A percentile compares a stretch with the other conserved stretches of the same genome.
These are phyloP conservation scores for Monopis laevigella DNA, from an alignment of 2,888 invertebrate genomes.

Conservation along the genomic window DNA sequence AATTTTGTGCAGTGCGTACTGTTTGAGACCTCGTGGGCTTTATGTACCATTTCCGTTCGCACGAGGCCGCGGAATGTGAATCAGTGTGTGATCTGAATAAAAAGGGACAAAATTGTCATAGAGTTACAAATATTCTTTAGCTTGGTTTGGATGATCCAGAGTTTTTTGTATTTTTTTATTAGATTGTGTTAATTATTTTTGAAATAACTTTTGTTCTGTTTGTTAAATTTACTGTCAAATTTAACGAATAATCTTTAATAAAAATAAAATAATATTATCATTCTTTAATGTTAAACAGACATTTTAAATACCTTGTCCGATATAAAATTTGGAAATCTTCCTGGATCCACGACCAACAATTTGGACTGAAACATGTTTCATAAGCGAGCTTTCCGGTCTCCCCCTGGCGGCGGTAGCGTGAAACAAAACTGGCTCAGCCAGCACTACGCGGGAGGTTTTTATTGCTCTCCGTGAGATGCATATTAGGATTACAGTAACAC, in stretches of 20 bases:
- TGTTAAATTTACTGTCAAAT: too few species aligned
- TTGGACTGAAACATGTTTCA: slow-evolving; percentile 35
- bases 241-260: too few species aligned
- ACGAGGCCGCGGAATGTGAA: slow-evolving; percentile 32
- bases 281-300: too few species aligned
- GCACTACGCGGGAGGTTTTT: slow-evolving; percentile 24
- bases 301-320: too few species aligned
- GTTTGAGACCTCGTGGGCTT: slow-evolving; percentile 22
- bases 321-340: slow-evolving; percentile 15
- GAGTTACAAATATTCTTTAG: too few species aligned
- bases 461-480: slow-evolving; percentile 19
- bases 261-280: too few species aligned
- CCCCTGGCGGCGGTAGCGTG: slow-evolving; percentile 15
- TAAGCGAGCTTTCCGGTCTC: slow-evolving; percentile 22
- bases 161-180: background rate
- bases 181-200: background rate
- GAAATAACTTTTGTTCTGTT: too few species aligned
- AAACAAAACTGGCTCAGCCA: slow-evolving; percentile 21
- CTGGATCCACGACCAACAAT: slow-evolving; percentile 26
- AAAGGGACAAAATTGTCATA: slow-evolving; percentile 21
- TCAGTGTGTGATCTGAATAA: slow-evolving; percentile 31
- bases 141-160: too few species aligned
- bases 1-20: slow-evolving; percentile 28
- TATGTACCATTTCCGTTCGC: slow-evolving; percentile 23
- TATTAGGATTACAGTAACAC: slow-evolving; percentile 10